A percentile compares a stretch with the other conserved stretches of the same genome.
phyloP scores from a whole-genome alignment of 2,797 vertebrate genomes.

The Natrix natrix region DNA sequence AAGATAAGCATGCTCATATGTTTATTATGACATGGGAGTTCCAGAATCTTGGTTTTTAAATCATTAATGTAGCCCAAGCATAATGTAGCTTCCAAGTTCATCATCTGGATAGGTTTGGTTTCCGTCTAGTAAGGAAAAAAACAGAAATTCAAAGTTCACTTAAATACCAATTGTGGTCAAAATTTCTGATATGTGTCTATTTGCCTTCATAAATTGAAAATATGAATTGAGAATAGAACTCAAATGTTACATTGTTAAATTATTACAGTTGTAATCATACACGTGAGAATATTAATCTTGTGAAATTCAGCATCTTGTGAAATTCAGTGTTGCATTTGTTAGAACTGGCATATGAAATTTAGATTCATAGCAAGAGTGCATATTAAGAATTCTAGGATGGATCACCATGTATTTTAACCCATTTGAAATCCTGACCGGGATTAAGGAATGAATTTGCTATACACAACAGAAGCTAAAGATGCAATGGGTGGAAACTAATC shows the following conservation, averaged over 20 bases:
- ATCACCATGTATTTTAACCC: neutral
- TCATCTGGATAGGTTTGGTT: slow-evolving; percentile 77
- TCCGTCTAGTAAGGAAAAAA: slow-evolving; percentile 66
- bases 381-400: neutral
- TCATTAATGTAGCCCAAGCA: slow-evolving; percentile 72
- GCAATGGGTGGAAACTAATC: too few relatives aligned
- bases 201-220: neutral
- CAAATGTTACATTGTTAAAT: neutral
- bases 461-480: neutral
- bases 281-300: neutral
- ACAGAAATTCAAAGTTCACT: slow-evolving; percentile 17
- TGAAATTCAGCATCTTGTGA: too few relatives aligned
- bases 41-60: slow-evolving; percentile 71
- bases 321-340: neutral
- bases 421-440: neutral
- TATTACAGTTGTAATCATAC: neutral
- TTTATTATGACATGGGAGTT: slow-evolving; percentile 77
- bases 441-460: neutral
- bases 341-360: neutral
- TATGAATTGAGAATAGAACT: slow-evolving; percentile 12
- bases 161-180: neutral
- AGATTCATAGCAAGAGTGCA: neutral
- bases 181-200: neutral
- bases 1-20: slow-evolving; percentile 77
- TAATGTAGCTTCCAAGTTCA: slow-evolving; percentile 75